Evolutionary conservation across 1,140 invertebrate genomes (phyloP), one percentile per base, ranked within the genome.

Genomic region (Anastrepha ludens): DNA sequence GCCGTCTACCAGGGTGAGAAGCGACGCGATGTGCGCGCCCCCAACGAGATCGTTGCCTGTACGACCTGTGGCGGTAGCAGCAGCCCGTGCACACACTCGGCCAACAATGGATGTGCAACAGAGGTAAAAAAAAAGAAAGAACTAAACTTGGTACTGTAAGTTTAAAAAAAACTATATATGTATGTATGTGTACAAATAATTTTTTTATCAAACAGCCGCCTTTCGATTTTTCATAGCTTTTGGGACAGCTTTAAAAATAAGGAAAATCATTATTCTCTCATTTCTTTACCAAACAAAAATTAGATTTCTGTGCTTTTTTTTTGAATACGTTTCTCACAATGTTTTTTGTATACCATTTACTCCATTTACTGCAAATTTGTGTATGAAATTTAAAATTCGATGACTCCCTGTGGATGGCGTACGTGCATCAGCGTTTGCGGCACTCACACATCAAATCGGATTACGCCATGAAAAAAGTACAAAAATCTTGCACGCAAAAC

Each of bases 61-160:
- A 96, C 97, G 86, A 96, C 96, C 88, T 97, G 97, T 91, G 96
- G 96, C 59, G 94, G 94, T 60, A 94, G 95, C 78, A 96, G 96
- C 88, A 97, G 96, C 92, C 96, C 97, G 64, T 97, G 97, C 91
- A 97, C 96, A 50, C 97, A 97, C 93, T 96, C 96, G 17, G 95
- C 97, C n/a, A 97, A 97, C 90, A 97, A 98, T 91, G 97, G 97
- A 90, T 97, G 96, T 91, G 96, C 96, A 62, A 95, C 96, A 88
- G 97, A 97, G 96, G 97, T 97, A 95, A 94, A 90, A 89, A 81
- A 44, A 85, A 47, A 60, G 58, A 39, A 65, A 65, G 29, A 58
- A 70, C 59, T 70, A 70, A 62, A 39, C 11, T 44, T 50, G 85
- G 41, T 86, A 62, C 17, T 62, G 44, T 59, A 86, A 86, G 29